These are phyloP conservation scores for Phaethon lepturus DNA, from an alignment of 2,113 vertebrate genomes.

Conservation along the genomic window DNA sequence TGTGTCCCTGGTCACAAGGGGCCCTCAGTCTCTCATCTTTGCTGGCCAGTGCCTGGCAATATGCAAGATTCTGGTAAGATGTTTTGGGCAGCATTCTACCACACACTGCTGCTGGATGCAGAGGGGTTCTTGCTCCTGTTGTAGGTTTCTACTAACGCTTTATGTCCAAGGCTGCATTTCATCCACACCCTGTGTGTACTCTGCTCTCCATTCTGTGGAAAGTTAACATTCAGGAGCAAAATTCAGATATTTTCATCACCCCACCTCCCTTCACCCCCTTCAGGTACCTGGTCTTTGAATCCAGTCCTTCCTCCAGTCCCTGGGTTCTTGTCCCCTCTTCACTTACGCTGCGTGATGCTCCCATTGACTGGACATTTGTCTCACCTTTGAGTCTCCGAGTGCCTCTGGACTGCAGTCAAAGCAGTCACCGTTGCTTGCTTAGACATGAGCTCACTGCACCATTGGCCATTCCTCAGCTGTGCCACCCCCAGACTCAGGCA, in stretches of 20 bases:
- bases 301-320: neutral
- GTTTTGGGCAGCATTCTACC: fast-evolving
- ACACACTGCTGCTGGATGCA: neutral
- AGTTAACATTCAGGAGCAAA: neutral
- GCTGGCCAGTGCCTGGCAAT: neutral
- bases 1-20: neutral
- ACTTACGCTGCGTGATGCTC: neutral
- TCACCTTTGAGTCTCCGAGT: neutral
- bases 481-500: neutral
- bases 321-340: neutral
- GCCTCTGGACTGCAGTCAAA: neutral
- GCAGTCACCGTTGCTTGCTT: neutral
- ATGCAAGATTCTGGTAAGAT: fast-evolving
- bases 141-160: neutral
- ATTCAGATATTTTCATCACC: neutral
- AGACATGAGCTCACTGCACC: neutral
- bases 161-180: neutral
- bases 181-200: neutral
- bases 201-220: neutral
- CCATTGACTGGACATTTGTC: neutral
- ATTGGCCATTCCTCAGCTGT: neutral
- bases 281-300: neutral
- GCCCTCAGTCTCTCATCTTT: neutral
- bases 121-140: neutral
- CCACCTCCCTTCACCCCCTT: neutral